These are phyloP conservation scores for Dryobates pubescens DNA, from an alignment of 2,797 vertebrate species.

Conservation along the genomic window DNA sequence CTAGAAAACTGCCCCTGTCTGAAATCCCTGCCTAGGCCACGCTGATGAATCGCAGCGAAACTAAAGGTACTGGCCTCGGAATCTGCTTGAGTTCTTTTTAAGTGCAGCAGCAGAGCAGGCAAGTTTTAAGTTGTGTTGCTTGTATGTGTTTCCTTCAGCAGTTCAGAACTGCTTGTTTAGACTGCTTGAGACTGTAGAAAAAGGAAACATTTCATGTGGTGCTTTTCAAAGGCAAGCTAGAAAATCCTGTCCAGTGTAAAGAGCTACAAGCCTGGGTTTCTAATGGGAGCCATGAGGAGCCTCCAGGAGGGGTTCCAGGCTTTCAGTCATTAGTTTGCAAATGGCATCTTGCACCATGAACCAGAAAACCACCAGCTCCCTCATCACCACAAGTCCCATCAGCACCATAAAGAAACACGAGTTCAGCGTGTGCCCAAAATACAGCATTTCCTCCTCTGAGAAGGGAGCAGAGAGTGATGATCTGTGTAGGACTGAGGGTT, in stretches of 20 bases:
- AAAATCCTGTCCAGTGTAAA: neutral
- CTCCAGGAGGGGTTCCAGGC: neutral
- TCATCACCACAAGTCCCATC: neutral
- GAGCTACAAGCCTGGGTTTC: neutral
- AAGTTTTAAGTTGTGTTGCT: neutral
- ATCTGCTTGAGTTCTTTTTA: neutral
- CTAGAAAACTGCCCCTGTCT: neutral
- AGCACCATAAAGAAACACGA: neutral
- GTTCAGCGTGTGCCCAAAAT: neutral
- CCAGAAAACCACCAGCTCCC: neutral
- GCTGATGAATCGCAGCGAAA: neutral
- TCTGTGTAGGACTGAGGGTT: neutral
- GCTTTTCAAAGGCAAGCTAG: constrained; percentile 4
- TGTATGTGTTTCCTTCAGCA: neutral
- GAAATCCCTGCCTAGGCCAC: constrained; percentile 9
- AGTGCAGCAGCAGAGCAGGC: neutral
- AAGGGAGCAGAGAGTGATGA: neutral
- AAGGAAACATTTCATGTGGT: neutral
- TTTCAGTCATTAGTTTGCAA: neutral
- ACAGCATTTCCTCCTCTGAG: neutral
- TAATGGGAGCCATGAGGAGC: neutral
- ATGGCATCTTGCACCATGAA: neutral
- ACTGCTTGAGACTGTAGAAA: neutral
- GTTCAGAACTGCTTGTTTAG: constrained; percentile 20
- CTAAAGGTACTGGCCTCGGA: neutral